Base-by-base conservation (phyloP, 30 jellyfish, hydroid and myxozoan genomes). In the Cassiopea xamachana region DNA sequence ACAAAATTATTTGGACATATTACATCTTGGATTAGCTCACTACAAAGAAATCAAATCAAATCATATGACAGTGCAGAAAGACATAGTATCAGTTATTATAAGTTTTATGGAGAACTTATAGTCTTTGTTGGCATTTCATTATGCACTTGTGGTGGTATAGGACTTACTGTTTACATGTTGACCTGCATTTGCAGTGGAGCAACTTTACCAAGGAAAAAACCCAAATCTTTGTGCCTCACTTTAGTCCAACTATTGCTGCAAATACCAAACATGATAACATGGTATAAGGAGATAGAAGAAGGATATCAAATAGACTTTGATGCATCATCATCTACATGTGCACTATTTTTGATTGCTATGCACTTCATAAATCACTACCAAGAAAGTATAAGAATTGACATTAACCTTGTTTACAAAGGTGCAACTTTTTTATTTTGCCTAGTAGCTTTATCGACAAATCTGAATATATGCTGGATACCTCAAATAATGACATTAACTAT, bases 261-360 rank as follows among this genome's bases (percentile, higher is more conserved):
- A 44, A n/a, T 64, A 1, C 85, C 85, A 2, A 46, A 46, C 60
- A 61, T 84, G 14, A 78, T 84, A 18, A 62, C 83, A 1, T 72
- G 92, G 92, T 84, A 69, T n/a, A 84, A 84, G 43, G 92, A 84
- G n/a, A 13, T 49, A 27, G 48, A 15, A 18, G 51, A 46, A 43
- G 77, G 85, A 8, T 9, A 44, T 48, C 49, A 16, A 55, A 17
- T 77, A 3, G 92, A 70, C 46, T 58, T 13, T 51, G 71, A 61
- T 55, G 60, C 48, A 14, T 46, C 92, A 2, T 45, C 48, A 19
- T 1, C 50, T 8, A 84, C 78, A 39, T 69, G 85, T 84, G 69
- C 76, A 7, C 1, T 55, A 1, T 69, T 69, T 84, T 44, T 72
- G 1, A 48, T 71, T 17, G 78, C 79, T 14, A 43, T 70, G 12